Evolutionary conservation across 2,888 invertebrate species (phyloP).

Genomic region (Synergus laeviventris): DNA sequence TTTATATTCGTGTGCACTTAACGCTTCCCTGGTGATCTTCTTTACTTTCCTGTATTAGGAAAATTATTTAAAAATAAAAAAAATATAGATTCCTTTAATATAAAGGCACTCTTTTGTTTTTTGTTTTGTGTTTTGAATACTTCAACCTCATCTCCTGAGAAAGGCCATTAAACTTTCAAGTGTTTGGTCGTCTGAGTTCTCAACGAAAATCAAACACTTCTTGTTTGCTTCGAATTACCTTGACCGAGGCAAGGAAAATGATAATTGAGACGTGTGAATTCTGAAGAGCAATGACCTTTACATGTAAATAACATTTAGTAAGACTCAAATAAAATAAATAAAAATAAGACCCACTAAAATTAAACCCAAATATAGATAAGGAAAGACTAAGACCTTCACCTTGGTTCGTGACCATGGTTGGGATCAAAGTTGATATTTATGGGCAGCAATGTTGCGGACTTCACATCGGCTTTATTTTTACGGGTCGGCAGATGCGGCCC

Average conservation of each 20-base stretch:
- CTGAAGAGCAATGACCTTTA: background rate
- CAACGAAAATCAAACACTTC: background rate
- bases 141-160: background rate
- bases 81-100: too few relatives aligned
- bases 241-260: background rate
- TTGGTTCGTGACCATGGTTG: constrained; percentile 29
- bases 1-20: background rate
- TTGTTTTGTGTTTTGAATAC: background rate
- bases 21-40: constrained; percentile 14
- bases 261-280: background rate
- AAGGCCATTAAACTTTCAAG: constrained; percentile 21
- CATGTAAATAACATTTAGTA: background rate
- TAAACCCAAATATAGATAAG: background rate
- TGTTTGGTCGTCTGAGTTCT: background rate
- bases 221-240: background rate
- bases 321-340: too few relatives aligned
- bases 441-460: constrained; percentile 5
- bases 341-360: too few relatives aligned
- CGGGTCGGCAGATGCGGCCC: constrained; percentile 30
- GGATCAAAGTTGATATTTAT: constrained; percentile 27
- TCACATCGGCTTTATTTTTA: constrained; percentile 2
- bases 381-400: constrained; percentile 13
- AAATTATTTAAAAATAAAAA: background rate
- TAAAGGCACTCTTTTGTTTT: background rate
- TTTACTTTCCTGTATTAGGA: background rate